A percentile compares a stretch with the other conserved stretches of the same genome.
Evolutionary conservation across 2,113 vertebrate species (phyloP).

Genomic region (Lamprologus callipterus): DNA sequence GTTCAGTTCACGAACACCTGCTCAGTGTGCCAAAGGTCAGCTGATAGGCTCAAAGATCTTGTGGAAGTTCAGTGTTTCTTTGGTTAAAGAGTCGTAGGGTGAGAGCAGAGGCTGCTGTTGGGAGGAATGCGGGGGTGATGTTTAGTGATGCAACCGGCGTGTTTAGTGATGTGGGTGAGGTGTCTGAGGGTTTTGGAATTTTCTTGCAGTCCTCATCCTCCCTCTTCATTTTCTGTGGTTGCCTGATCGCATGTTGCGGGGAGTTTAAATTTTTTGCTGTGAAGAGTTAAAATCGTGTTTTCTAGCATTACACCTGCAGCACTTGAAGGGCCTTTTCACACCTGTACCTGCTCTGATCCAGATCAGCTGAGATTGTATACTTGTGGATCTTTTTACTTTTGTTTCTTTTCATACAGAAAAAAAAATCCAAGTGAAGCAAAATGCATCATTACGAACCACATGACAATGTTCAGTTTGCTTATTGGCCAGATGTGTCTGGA

Average conservation of each 20-base stretch:
- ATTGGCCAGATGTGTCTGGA: background rate
- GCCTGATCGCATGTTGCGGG: background rate
- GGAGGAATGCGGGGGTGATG: background rate
- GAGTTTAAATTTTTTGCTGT: background rate
- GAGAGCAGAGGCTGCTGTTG: background rate
- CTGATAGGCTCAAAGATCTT: background rate
- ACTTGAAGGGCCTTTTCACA: background rate
- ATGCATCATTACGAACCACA: background rate
- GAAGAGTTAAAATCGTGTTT: background rate
- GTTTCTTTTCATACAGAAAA: background rate
- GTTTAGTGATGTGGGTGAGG: background rate
- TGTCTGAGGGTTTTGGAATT: background rate
- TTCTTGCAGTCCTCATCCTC: background rate
- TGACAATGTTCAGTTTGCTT: background rate
- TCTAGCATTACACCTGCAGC: background rate
- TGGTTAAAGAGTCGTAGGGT: background rate
- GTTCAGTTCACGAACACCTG: constrained; percentile 17
- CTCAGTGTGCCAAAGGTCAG: background rate
- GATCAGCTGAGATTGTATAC: background rate
- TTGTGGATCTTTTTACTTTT: background rate
- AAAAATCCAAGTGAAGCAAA: background rate
- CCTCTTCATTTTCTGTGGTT: background rate
- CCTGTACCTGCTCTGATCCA: background rate
- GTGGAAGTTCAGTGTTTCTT: background rate
- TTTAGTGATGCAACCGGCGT: background rate